Percentiles rank a stretch among this genome's conserved stretches.
Conservation (phyloP, 2,113 vertebrate species). For the Coregonus clupeaformis region DNA sequence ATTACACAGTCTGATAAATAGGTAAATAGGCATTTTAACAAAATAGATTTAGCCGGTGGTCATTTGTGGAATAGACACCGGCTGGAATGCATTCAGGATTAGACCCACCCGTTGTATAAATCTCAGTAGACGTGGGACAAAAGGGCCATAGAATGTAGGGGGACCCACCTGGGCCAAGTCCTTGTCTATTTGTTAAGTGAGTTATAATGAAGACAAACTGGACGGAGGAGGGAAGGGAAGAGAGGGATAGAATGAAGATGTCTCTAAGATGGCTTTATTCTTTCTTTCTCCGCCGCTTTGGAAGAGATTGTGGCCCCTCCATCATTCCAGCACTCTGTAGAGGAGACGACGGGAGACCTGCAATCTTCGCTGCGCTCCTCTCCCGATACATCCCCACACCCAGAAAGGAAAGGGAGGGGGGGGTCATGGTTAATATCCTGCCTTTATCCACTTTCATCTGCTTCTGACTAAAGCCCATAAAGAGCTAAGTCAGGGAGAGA, state of each 20-base stretch:
- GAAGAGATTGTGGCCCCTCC: conserved; percentile 42
- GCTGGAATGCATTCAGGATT: too few species aligned
- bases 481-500: neutral
- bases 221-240: too few species aligned
- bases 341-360: conserved; percentile 18
- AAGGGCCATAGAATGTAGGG: neutral
- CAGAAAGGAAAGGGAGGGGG: neutral
- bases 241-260: conserved; percentile 29
- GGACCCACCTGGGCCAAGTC: neutral
- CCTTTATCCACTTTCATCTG: conserved; percentile 11
- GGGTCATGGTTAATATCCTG: neutral
- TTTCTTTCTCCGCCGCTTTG: conserved; percentile 14
- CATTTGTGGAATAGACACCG: too few species aligned
- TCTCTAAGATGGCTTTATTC: conserved; percentile 16
- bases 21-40: too few species aligned
- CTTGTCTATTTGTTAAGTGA: neutral
- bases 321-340: conserved; percentile 46
- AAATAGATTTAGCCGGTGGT: too few species aligned
- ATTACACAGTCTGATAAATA: too few species aligned
- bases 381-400: neutral
- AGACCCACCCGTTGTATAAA: too few species aligned
- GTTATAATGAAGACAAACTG: neutral
- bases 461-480: neutral
- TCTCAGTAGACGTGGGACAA: neutral
- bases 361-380: conserved; percentile 21